A percentile compares a stretch with the other conserved stretches of the same genome.
Evolutionary conservation across 2,113 vertebrate genomes (phyloP).

Genomic region (Okapia johnstoni): DNA sequence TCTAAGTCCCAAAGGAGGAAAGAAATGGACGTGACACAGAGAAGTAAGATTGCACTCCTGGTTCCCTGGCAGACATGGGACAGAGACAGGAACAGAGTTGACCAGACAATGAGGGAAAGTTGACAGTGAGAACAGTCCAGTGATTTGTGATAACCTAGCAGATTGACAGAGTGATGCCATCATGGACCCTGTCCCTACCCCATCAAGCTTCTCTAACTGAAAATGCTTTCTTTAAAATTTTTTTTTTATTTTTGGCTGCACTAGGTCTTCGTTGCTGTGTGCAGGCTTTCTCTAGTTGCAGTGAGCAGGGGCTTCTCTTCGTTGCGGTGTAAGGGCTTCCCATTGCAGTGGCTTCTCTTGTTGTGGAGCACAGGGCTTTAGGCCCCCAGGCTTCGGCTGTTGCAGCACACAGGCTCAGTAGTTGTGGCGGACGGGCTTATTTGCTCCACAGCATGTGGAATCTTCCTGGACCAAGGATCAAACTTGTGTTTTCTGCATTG

Average conservation of each 20-base stretch:
- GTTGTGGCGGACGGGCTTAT: neutral
- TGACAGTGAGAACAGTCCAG: neutral
- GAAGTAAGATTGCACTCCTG: neutral
- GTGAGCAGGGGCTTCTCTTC: neutral
- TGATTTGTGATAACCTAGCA: neutral
- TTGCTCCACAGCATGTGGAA: neutral
- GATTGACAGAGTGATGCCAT: neutral
- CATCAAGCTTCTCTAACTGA: neutral
- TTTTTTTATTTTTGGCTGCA: neutral
- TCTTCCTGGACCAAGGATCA: neutral
- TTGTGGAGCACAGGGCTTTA: neutral
- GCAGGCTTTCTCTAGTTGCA: neutral
- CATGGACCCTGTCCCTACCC: neutral
- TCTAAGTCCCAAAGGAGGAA: neutral
- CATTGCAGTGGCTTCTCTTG: neutral
- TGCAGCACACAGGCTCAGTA: neutral
- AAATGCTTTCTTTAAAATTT: neutral
- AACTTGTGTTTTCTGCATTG: neutral
- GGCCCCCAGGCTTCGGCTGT: neutral
- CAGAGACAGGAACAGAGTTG: neutral
- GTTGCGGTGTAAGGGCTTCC: neutral
- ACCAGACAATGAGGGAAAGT: neutral
- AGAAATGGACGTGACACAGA: neutral
- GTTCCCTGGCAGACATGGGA: neutral
- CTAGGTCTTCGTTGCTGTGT: neutral